Conservation (phyloP, 2,113 vertebrate genomes). For the Embiotoca jacksoni region DNA sequence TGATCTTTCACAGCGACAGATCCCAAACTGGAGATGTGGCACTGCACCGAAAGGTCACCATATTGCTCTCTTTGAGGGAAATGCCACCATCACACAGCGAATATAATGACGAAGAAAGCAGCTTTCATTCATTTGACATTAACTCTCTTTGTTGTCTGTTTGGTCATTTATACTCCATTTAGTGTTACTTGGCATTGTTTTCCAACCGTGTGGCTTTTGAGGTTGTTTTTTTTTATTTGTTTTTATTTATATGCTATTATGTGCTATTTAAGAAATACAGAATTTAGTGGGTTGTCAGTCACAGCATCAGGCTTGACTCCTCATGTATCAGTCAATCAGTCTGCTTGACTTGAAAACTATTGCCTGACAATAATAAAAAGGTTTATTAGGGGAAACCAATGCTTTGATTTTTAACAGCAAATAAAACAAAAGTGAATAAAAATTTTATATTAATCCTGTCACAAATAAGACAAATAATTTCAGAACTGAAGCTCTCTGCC, state of each 20-base stretch:
- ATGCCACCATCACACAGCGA: slow-evolving; percentile 69
- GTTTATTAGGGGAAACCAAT: background rate
- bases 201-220: background rate
- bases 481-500: background rate
- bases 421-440: no score
- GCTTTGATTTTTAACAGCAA: background rate
- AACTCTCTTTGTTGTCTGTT: slow-evolving; percentile 18
- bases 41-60: slow-evolving; percentile 73
- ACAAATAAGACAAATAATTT: background rate
- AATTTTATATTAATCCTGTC: no score
- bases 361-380: background rate
- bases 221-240: background rate
- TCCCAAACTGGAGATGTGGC: slow-evolving; percentile 55
- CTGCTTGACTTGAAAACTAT: background rate
- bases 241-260: background rate
- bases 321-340: background rate
- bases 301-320: background rate
- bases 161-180: background rate
- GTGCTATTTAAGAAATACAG: background rate
- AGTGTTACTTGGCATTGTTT: background rate
- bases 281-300: background rate
- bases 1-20: slow-evolving; percentile 58
- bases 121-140: slow-evolving; percentile 38
- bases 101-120: slow-evolving; percentile 48
- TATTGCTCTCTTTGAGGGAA: slow-evolving; percentile 69